Evolutionary conservation across 2,888 invertebrate species (phyloP), one percentile per base, ranked within the genome.

Genomic region (Diplazon laetatorius): DNA sequence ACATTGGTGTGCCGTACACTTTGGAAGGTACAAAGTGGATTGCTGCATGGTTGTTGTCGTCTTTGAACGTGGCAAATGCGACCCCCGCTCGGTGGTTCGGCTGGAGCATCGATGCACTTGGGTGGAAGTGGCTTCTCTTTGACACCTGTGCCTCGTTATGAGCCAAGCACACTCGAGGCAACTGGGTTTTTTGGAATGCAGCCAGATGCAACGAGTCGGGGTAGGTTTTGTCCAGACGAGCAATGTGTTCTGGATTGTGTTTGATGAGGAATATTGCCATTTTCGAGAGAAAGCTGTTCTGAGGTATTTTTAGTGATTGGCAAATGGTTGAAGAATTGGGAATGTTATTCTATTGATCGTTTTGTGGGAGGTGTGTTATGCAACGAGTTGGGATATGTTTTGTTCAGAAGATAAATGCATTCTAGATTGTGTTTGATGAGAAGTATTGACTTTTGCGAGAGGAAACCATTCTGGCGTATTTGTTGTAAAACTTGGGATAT

Each of bases 11-110:
- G 10, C 6, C 30, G 14, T n/a, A 39, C 9, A 55, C 63, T 57
- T 65, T n/a, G 65, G 35, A 18, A 22, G 1, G 46, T 84, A 86
- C 84, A 86, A 86, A 86, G 86, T 83, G 84, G 81, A 83, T n/a
- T 81, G 80, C 76, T 63, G 78, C 70, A 79, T 80, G 81, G 80
- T 83, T 25, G 16, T 22, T 14, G 25, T 14, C 39, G 35, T 10
- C 35, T 20, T 22, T 52, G 22, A 2, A 16, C 42, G 14, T 39
- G 18, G 65, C 20, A 37, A 37, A 14, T 14, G 14, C 46, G 48
- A 48, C 39, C 42, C 52, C 42, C 16, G 42, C 39, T 66, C 12
- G 39, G 39, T 22, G 35, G 37, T 52, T 52, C 9, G 46, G 18
- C 50, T 25, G 8, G 5, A n/a, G 30, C 9, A n/a, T 30, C 16